Percentiles rank a stretch among this genome's conserved stretches.
phyloP scores from a whole-genome alignment of 2,113 vertebrate species.

The Dendrocopos noguchii region DNA sequence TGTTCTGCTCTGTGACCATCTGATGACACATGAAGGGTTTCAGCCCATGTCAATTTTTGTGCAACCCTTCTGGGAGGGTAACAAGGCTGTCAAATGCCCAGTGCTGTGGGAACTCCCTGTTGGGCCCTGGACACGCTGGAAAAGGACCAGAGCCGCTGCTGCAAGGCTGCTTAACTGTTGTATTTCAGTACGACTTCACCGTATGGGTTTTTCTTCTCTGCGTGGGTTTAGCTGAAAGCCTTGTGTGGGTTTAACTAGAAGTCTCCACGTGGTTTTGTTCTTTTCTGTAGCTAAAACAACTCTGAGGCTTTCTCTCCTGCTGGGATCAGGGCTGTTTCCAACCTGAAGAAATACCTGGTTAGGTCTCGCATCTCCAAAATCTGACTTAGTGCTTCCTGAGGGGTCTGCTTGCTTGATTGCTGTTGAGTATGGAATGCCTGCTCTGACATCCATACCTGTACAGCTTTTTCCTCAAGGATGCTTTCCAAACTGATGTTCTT shows the following conservation, averaged over 20 bases:
- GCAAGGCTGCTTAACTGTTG: not conserved
- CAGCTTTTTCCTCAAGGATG: not conserved
- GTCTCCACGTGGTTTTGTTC: slow-evolving; percentile 10
- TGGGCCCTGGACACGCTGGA: not conserved
- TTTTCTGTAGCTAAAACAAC: not conserved
- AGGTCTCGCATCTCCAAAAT: not conserved
- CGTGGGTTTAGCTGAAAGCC: not conserved
- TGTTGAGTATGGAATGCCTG: accelerated
- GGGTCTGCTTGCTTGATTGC: not conserved
- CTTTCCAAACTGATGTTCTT: not conserved
- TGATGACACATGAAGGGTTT: not conserved
- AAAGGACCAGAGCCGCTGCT: not conserved
- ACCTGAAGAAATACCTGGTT: not conserved
- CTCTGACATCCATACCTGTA: not conserved
- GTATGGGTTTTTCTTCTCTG: not conserved
- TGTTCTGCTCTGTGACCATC: accelerated
- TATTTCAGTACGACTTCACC: not conserved
- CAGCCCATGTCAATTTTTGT: not conserved
- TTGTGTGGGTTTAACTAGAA: slow-evolving; percentile 30
- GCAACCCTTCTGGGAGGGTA: accelerated
- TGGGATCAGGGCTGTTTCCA: not conserved
- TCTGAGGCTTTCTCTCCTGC: not conserved
- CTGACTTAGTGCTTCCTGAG: accelerated
- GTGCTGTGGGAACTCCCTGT: not conserved
- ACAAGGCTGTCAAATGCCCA: too few relatives aligned